Evolutionary conservation across 2,113 vertebrate genomes (phyloP).

Genomic region (Trogon surrucura): DNA sequence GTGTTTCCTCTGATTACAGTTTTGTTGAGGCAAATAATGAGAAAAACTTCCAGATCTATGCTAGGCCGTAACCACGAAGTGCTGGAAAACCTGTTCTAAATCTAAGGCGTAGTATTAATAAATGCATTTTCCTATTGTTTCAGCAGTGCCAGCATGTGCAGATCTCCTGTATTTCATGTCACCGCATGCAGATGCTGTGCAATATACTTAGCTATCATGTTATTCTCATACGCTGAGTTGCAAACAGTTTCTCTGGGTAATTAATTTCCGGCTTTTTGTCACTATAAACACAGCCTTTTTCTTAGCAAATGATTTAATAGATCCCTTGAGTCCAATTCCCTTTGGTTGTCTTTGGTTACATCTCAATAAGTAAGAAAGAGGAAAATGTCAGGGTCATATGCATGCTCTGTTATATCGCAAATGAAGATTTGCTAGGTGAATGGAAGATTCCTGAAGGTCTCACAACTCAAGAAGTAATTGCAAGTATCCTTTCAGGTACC

Average conservation of each 20-base stretch:
- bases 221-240: neutral
- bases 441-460: neutral
- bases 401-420: neutral
- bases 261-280: neutral
- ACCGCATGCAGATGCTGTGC: neutral
- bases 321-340: neutral
- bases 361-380: neutral
- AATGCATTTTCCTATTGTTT: neutral
- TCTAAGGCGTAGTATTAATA: conserved; percentile 21
- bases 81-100: neutral
- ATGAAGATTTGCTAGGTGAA: neutral
- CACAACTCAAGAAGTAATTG: neutral
- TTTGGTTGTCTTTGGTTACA: conserved; percentile 21
- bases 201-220: neutral
- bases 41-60: conserved; percentile 9
- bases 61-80: neutral
- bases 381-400: conserved; percentile 21
- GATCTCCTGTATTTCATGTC: neutral
- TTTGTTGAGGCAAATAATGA: conserved; percentile 23
- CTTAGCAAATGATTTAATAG: conserved; percentile 14
- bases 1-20: neutral
- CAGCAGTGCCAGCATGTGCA: neutral
- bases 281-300: neutral
- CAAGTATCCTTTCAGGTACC: neutral
- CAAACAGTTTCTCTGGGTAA: neutral